A percentile compares a stretch with the other conserved stretches of the same genome.
Evolutionary conservation across 2,113 vertebrate genomes (phyloP).

Genomic region (Illadopsis cleaveri): DNA sequence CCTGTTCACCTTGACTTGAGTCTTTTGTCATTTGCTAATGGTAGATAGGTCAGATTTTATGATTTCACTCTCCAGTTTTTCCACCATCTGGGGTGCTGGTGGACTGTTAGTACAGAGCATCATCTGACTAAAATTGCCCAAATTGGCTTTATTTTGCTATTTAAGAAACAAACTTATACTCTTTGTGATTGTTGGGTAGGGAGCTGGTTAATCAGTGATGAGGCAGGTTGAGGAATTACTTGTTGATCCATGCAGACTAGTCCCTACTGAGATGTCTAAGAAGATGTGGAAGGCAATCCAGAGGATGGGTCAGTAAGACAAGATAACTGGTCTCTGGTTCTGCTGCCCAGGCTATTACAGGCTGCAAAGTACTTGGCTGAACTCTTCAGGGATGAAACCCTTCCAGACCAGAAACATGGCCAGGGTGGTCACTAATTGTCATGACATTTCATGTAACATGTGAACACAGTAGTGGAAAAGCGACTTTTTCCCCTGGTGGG

Average conservation of each 20-base stretch:
- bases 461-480: neutral
- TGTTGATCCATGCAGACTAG: accelerated
- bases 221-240: neutral
- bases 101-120: neutral
- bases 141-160: neutral
- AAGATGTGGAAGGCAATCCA: neutral
- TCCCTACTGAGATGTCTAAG: neutral
- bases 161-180: neutral
- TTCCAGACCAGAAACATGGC: neutral
- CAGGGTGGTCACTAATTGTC: neutral
- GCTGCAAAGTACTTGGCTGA: neutral
- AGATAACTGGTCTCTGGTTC: neutral
- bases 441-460: neutral
- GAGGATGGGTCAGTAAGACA: neutral
- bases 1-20: neutral
- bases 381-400: neutral
- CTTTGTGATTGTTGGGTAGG: neutral
- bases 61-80: neutral
- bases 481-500: neutral
- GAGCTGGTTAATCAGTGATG: neutral
- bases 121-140: neutral
- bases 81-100: neutral
- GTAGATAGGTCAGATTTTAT: neutral
- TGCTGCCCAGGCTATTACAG: too few relatives aligned
- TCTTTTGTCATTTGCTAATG: neutral